These are phyloP conservation scores for Carabus problematicus DNA, from an alignment of 2,888 invertebrate species.

Conservation along the genomic window DNA sequence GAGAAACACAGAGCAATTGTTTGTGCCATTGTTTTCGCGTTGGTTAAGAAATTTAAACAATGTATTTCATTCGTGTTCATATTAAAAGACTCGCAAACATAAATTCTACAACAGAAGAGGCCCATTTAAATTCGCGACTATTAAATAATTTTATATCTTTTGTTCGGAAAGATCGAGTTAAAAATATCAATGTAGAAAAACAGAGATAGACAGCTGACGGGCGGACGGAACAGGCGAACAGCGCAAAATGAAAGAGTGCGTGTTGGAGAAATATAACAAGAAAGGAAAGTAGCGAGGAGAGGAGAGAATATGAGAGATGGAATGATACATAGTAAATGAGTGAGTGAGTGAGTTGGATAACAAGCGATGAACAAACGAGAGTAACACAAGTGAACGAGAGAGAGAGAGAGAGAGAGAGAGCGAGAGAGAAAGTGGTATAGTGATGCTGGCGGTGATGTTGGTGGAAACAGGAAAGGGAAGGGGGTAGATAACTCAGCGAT, in stretches of 20 bases:
- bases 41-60: slow-evolving; percentile 43
- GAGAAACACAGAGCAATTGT: slow-evolving; percentile 40
- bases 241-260: too few species aligned
- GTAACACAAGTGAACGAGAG: slow-evolving; percentile 48
- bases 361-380: background rate
- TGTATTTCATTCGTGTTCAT: slow-evolving; percentile 39
- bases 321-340: slow-evolving; percentile 1
- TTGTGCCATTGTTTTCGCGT: slow-evolving; percentile 39
- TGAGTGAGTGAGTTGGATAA: background rate
- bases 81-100: slow-evolving; percentile 40
- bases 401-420: slow-evolving; percentile 48
- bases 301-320: slow-evolving; percentile 6
- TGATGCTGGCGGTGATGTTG: slow-evolving; percentile 13
- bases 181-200: slow-evolving; percentile 54
- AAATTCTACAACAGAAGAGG: slow-evolving; percentile 40
- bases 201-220: slow-evolving; percentile 18
- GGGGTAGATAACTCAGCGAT: slow-evolving; percentile 55
- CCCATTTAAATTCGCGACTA: slow-evolving; percentile 38
- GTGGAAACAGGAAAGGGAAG: slow-evolving; percentile 33
- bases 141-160: slow-evolving; percentile 47
- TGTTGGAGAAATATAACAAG: background rate
- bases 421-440: slow-evolving; percentile 8
- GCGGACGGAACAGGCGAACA: background rate
- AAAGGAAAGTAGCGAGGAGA: background rate
- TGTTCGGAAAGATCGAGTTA: slow-evolving; percentile 50